Percentiles rank a stretch among this genome's conserved stretches.
Conservation (phyloP, 2,113 vertebrate genomes). For the Notarius lentiginosus region DNA sequence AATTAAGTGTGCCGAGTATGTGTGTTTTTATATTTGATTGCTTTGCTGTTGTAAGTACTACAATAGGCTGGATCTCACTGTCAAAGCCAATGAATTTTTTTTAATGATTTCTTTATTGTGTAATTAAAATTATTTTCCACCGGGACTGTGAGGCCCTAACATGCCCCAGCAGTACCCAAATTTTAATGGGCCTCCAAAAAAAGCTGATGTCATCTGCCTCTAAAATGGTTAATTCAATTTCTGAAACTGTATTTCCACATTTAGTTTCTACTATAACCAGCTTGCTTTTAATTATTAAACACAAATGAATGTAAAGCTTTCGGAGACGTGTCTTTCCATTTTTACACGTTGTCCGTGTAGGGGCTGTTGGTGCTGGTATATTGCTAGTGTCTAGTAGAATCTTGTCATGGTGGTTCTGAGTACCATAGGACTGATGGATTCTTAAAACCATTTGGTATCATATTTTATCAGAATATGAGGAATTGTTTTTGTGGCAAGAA, state of each 20-base stretch:
- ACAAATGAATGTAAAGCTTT: not conserved
- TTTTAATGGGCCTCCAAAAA: not conserved
- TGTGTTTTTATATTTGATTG: conserved; percentile 13
- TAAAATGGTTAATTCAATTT: not conserved
- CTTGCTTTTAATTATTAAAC: not conserved
- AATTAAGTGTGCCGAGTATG: conserved; percentile 5
- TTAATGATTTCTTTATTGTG: not conserved
- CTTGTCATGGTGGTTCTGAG: conserved; percentile 3
- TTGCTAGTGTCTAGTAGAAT: conserved; percentile 8
- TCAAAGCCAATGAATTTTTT: not conserved
- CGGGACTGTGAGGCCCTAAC: not conserved
- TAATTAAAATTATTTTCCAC: not conserved
- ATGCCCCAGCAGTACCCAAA: not conserved
- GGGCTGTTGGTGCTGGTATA: conserved; percentile 24
- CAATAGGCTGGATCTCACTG: not conserved
- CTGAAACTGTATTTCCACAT: not conserved
- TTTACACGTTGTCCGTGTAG: conserved; percentile 3
- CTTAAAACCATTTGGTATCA: not conserved
- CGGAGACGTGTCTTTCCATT: not conserved
- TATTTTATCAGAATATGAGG: not conserved
- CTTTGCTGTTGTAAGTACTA: not conserved
- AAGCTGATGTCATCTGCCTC: not conserved
- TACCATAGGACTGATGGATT: not conserved
- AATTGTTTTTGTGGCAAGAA: not conserved
- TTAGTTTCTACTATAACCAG: not conserved